Percentiles rank a stretch among this genome's conserved stretches.
Evolutionary conservation across 2,113 vertebrate species (phyloP).

Genomic region (Thomomys bottae): DNA sequence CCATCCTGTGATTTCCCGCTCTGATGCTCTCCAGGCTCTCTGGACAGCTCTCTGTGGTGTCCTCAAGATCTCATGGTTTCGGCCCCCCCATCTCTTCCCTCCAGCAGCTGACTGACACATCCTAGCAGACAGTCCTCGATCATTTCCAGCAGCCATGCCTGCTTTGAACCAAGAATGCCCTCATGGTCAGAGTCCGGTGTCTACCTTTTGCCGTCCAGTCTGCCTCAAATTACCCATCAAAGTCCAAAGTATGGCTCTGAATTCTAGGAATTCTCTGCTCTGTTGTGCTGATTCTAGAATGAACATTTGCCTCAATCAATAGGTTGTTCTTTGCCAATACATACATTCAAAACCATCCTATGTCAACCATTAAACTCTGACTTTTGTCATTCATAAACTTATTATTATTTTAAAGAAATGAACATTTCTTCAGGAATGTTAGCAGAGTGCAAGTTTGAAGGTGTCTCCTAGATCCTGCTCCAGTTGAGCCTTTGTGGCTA

Average conservation of each 20-base stretch:
- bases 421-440: background rate
- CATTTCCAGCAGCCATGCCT: background rate
- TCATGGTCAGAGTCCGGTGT: background rate
- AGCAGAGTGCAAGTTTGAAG: background rate
- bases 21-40: fast-evolving
- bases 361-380: background rate
- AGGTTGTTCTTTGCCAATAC: background rate
- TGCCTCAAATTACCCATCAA: background rate
- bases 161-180: background rate
- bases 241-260: conserved; percentile 4
- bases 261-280: background rate
- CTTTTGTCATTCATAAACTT: background rate
- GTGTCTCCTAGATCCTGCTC: background rate
- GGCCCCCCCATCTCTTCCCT: background rate
- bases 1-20: background rate
- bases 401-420: conserved; percentile 13
- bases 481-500: background rate
- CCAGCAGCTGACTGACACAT: background rate
- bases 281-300: background rate
- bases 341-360: too few species aligned
- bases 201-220: background rate
- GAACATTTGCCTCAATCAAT: background rate
- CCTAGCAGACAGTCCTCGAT: background rate
- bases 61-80: background rate
- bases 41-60: background rate